A percentile compares a stretch with the other conserved stretches of the same genome.
Evolutionary conservation across 2,113 vertebrate genomes (phyloP).

Genomic region (Bombycilla garrulus): DNA sequence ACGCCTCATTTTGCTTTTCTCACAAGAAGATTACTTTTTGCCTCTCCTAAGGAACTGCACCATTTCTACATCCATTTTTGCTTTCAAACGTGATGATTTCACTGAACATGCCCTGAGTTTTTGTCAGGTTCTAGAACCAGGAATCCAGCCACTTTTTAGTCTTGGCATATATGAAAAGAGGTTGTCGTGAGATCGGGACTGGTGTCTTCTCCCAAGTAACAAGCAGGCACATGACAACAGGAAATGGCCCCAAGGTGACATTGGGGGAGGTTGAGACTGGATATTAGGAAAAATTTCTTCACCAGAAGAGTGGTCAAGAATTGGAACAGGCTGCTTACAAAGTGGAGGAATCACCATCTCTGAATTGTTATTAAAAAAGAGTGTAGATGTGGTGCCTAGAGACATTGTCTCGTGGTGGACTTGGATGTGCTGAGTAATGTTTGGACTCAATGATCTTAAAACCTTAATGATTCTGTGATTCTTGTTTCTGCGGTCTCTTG

Average conservation of each 20-base stretch:
- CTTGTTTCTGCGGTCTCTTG: neutral
- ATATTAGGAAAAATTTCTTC: neutral
- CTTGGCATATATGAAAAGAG: neutral
- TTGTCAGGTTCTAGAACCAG: neutral
- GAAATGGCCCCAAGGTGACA: neutral
- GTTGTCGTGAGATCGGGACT: rapidly evolving
- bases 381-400: neutral
- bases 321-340: neutral
- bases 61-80: neutral
- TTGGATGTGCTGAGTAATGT: neutral
- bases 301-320: neutral
- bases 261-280: neutral
- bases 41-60: neutral
- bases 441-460: neutral
- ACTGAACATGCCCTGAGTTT: neutral
- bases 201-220: neutral
- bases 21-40: neutral
- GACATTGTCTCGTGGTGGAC: rapidly evolving
- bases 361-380: neutral
- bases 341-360: rapidly evolving
- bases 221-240: neutral
- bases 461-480: neutral
- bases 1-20: neutral
- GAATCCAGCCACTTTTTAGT: neutral
- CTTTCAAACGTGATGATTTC: neutral